Evolutionary conservation across 2,888 invertebrate genomes (phyloP).

Genomic region (Carpatolechia fugitivella): DNA sequence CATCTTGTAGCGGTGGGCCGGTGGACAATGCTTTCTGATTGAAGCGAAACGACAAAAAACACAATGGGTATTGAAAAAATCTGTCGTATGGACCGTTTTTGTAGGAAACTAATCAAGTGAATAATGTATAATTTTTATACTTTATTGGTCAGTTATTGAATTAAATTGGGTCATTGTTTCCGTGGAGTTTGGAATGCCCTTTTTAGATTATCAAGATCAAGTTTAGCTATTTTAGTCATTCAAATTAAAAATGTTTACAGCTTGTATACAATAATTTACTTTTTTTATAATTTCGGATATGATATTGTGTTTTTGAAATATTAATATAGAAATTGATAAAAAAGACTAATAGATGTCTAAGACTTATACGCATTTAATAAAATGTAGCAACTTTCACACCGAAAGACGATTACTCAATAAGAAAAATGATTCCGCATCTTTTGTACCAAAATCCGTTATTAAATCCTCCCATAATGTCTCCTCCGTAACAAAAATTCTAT

Average conservation of each 20-base stretch:
- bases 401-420: slow-evolving; percentile 1
- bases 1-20: slow-evolving; percentile 29
- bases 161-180: background rate
- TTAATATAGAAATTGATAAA: background rate
- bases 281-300: too few species aligned
- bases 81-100: slow-evolving; percentile 21
- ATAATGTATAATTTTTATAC: slow-evolving; percentile 5
- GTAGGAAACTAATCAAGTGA: slow-evolving; percentile 24
- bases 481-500: slow-evolving; percentile 59
- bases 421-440: slow-evolving; percentile 7
- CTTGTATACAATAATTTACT: too few species aligned
- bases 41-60: slow-evolving; percentile 46
- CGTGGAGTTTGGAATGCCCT: background rate
- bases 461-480: slow-evolving; percentile 48
- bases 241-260: too few species aligned
- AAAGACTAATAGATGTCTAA: background rate
- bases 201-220: background rate
- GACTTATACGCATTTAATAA: background rate
- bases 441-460: slow-evolving; percentile 54
- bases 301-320: too few species aligned
- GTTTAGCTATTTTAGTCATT: too few species aligned
- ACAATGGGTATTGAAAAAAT: slow-evolving; percentile 28
- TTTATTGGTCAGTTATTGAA: slow-evolving; percentile 4
- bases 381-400: background rate
- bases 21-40: slow-evolving; percentile 70